These are phyloP conservation scores for Phymastichus coffea DNA, from an alignment of 1,140 invertebrate genomes.

Conservation along the genomic window DNA sequence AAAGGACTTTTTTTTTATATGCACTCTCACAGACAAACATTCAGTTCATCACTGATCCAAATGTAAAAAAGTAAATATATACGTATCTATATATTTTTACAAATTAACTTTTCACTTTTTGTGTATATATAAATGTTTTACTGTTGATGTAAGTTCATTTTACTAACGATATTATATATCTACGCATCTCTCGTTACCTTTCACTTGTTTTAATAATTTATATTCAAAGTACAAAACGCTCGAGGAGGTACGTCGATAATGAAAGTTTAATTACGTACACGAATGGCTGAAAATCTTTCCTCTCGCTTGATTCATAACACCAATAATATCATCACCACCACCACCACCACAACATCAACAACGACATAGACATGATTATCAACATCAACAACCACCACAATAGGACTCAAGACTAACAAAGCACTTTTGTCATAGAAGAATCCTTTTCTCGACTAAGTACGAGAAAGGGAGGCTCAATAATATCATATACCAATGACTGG, in stretches of 20 bases:
- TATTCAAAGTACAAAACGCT: conserved; percentile 25
- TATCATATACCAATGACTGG: too few species aligned
- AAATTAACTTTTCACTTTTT: conserved; percentile 14
- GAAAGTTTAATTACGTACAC: conserved; percentile 29
- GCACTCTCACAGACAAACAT: conserved; percentile 59
- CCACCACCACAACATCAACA: too few species aligned
- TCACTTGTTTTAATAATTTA: too few species aligned
- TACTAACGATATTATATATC: conserved; percentile 18
- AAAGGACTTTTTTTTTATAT: conserved; percentile 51
- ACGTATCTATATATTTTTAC: conserved; percentile 20
- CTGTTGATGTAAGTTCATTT: too few species aligned
- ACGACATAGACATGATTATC: too few species aligned
- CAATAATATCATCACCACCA: conserved; percentile 6
- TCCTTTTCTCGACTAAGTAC: too few species aligned
- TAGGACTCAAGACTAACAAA: conserved; percentile 11
- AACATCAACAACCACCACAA: conserved; percentile 7
- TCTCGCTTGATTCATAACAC: conserved; percentile 32
- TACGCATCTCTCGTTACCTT: conserved; percentile 12
- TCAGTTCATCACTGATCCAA: conserved; percentile 51
- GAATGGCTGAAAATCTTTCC: conserved; percentile 25
- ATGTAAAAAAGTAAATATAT: conserved; percentile 31
- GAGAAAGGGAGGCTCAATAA: conserved; percentile 21
- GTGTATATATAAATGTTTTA: conserved; percentile 7
- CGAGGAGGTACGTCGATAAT: conserved; percentile 23
- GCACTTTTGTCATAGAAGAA: too few species aligned